These are phyloP conservation scores for Callinectes sapidus DNA, from an alignment of 2,888 invertebrate genomes.

Conservation along the genomic window DNA sequence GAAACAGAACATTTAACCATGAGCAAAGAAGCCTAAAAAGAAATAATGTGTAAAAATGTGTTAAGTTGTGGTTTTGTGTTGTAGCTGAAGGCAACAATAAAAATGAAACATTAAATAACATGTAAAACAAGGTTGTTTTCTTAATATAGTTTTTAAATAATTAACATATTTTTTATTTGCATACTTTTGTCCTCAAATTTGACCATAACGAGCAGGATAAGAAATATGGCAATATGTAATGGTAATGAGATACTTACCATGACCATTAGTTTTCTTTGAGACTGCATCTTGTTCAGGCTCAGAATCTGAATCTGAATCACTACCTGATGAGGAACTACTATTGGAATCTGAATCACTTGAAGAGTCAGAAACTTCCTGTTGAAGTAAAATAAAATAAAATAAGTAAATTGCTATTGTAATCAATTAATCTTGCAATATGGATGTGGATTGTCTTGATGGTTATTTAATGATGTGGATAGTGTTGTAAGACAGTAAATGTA, in stretches of 20 bases:
- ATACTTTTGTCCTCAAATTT: background rate
- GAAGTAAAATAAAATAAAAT: background rate
- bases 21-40: background rate
- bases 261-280: constrained; percentile 59
- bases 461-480: too few relatives aligned
- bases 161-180: background rate
- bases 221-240: background rate
- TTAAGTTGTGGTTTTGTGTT: background rate
- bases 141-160: background rate
- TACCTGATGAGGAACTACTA: constrained; percentile 63
- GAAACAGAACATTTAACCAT: constrained; percentile 11
- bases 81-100: background rate
- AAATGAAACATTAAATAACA: background rate
- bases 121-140: background rate
- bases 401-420: background rate
- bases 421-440: background rate
- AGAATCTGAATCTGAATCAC: constrained; percentile 63
- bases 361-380: constrained; percentile 52
- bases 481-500: too few relatives aligned
- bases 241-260: constrained; percentile 48
- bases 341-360: constrained; percentile 66
- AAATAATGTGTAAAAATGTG: too few relatives aligned
- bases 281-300: constrained; percentile 55
- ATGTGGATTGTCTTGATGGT: background rate
- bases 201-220: background rate